Percentiles rank a stretch among this genome's conserved stretches.
Conservation (phyloP, 2,797 vertebrate species). For the Eupleurogrammus muticus region DNA sequence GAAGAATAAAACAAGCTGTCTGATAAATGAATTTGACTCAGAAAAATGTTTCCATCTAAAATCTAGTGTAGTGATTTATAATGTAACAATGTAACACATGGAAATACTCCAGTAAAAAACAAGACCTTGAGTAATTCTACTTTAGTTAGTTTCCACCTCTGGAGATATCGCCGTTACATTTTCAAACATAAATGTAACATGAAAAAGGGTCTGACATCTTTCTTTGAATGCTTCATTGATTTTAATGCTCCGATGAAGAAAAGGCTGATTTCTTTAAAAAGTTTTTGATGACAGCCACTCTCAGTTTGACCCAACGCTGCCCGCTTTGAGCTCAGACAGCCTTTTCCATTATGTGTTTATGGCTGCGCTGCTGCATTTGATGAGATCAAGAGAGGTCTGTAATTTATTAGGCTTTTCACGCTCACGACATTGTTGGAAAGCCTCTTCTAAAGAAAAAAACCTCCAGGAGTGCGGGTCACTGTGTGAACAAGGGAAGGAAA, state of each 20-base stretch:
- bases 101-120: too few species aligned
- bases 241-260: not conserved
- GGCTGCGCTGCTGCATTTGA: conserved; percentile 46
- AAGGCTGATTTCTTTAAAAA: not conserved
- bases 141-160: too few species aligned
- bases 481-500: conserved; percentile 50
- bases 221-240: not conserved
- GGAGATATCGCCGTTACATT: not conserved
- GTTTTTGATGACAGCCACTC: conserved; percentile 12
- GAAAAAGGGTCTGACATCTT: not conserved
- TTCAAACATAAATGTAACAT: not conserved
- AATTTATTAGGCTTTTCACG: conserved; percentile 73
- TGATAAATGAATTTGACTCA: too few species aligned
- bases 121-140: too few species aligned
- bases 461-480: conserved; percentile 48
- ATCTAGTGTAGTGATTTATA: too few species aligned
- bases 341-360: conserved; percentile 52
- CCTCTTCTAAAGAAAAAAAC: conserved; percentile 56
- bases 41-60: too few species aligned
- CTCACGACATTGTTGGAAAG: conserved; percentile 57
- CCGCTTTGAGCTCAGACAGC: conserved; percentile 7
- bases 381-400: conserved; percentile 59
- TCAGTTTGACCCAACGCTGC: conserved; percentile 29
- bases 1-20: too few species aligned
- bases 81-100: too few species aligned